Percentiles rank a stretch among this genome's conserved stretches.
Conservation (phyloP, 2,113 vertebrate genomes). For the Embiotoca jacksoni region DNA sequence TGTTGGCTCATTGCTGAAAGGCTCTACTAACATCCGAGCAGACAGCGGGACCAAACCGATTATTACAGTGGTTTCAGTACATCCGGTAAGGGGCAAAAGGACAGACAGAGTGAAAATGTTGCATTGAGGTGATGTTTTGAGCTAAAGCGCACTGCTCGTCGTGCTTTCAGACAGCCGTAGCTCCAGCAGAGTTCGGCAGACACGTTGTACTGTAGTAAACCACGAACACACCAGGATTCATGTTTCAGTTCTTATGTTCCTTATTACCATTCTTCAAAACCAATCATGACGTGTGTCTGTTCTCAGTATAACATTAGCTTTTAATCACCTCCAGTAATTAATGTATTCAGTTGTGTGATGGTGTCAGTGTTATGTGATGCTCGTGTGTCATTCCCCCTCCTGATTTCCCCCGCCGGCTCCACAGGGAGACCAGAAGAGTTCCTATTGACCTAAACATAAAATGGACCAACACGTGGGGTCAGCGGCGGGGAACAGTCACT, state of each 20-base stretch:
- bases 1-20: slow-evolving; percentile 31
- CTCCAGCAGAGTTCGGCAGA: slow-evolving; percentile 30
- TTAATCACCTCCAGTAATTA: slow-evolving; percentile 61
- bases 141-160: neutral
- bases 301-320: slow-evolving; percentile 74
- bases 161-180: slow-evolving; percentile 51
- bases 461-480: slow-evolving; percentile 64
- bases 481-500: slow-evolving; percentile 65
- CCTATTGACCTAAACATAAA: slow-evolving; percentile 27
- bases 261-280: slow-evolving; percentile 49
- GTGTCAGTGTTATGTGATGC: slow-evolving; percentile 76
- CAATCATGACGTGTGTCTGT: slow-evolving; percentile 57
- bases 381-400: slow-evolving; percentile 60
- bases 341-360: slow-evolving; percentile 76
- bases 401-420: slow-evolving; percentile 47
- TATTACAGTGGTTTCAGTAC: slow-evolving; percentile 19
- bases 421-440: slow-evolving; percentile 32
- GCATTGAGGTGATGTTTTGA: slow-evolving; percentile 24
- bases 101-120: slow-evolving; percentile 1
- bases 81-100: slow-evolving; percentile 15
- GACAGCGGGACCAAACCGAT: slow-evolving; percentile 54
- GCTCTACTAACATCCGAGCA: slow-evolving; percentile 39
- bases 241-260: slow-evolving; percentile 55
- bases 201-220: slow-evolving; percentile 38
- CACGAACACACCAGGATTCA: slow-evolving; percentile 53